A percentile compares a stretch with the other conserved stretches of the same genome.
Evolutionary conservation across 2,888 invertebrate species (phyloP).

Genomic region (Fragum fragum): DNA sequence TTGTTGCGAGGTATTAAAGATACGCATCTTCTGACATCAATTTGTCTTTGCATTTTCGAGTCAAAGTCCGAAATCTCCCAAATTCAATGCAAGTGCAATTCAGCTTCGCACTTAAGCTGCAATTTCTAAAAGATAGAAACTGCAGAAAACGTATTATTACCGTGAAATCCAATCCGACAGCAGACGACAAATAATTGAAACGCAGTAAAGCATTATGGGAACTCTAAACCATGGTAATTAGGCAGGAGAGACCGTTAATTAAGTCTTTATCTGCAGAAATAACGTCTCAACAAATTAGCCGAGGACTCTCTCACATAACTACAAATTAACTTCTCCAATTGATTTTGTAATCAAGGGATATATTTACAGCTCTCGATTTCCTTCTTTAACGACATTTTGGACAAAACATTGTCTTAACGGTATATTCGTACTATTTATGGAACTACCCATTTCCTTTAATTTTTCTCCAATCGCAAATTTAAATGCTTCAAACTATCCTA

Average conservation of each 20-base stretch:
- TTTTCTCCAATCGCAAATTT: too few relatives aligned
- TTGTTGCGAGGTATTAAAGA: too few relatives aligned
- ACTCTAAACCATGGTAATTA: background rate
- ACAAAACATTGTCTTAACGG: too few relatives aligned
- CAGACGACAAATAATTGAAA: constrained; percentile 6
- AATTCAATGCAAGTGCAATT: background rate
- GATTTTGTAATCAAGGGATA: constrained; percentile 46
- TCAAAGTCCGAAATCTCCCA: too few relatives aligned
- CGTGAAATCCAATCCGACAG: background rate
- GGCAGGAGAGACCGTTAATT: constrained; percentile 1
- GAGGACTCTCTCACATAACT: constrained; percentile 19
- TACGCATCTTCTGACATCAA: too few relatives aligned
- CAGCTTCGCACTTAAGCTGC: background rate
- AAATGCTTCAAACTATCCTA: too few relatives aligned
- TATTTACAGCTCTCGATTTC: background rate
- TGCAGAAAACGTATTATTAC: background rate
- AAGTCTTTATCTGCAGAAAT: constrained; percentile 25
- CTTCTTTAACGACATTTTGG: too few relatives aligned
- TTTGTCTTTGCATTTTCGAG: too few relatives aligned
- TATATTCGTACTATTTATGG: too few relatives aligned
- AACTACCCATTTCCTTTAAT: too few relatives aligned
- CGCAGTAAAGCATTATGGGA: constrained; percentile 3
- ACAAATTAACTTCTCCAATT: constrained; percentile 33
- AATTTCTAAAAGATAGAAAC: background rate
- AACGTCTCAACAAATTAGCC: constrained; percentile 20